A percentile compares a stretch with the other conserved stretches of the same genome.
Evolutionary conservation across 2,888 invertebrate genomes (phyloP).

Genomic region (Cheilosia impressa): DNA sequence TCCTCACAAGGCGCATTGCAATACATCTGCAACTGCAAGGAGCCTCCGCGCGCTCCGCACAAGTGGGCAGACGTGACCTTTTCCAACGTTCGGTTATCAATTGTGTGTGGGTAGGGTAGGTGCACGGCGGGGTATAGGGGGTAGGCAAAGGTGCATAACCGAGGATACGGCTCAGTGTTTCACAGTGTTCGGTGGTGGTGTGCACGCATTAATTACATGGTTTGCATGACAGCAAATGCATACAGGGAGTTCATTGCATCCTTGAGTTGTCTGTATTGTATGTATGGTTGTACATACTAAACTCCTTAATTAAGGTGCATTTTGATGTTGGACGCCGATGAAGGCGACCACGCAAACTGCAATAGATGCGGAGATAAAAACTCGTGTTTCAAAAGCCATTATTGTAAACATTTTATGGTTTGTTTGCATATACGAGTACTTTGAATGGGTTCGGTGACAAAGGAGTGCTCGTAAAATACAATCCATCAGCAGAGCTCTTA

Average conservation of each 20-base stretch:
- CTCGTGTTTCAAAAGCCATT: slow-evolving; percentile 42
- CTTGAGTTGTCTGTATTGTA: slow-evolving; percentile 27
- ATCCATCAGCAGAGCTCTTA: slow-evolving; percentile 38
- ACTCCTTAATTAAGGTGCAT: slow-evolving; percentile 62
- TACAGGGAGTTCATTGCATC: slow-evolving; percentile 56
- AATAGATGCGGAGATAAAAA: slow-evolving; percentile 18
- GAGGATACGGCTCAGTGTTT: slow-evolving; percentile 41
- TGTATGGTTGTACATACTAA: slow-evolving; percentile 12
- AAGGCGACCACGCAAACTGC: background rate
- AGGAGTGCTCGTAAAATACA: slow-evolving; percentile 42
- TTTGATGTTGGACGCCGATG: slow-evolving; percentile 30
- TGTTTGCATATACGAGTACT: slow-evolving; percentile 30
- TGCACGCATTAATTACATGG: slow-evolving; percentile 71
- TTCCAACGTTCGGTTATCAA: slow-evolving; percentile 69
- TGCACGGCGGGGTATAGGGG: background rate
- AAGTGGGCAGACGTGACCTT: slow-evolving; percentile 75
- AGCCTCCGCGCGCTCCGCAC: slow-evolving; percentile 43
- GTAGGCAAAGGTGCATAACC: slow-evolving; percentile 36
- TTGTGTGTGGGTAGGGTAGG: slow-evolving; percentile 47
- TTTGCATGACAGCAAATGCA: slow-evolving; percentile 4
- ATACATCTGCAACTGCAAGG: slow-evolving; percentile 18
- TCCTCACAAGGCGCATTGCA: slow-evolving; percentile 28
- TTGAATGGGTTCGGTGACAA: no score
- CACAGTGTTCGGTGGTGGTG: slow-evolving; percentile 17
- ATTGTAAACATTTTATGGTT: slow-evolving; percentile 48